Conservation (phyloP, 1,140 invertebrate genomes). For the Lordiphosa mommai region DNA sequence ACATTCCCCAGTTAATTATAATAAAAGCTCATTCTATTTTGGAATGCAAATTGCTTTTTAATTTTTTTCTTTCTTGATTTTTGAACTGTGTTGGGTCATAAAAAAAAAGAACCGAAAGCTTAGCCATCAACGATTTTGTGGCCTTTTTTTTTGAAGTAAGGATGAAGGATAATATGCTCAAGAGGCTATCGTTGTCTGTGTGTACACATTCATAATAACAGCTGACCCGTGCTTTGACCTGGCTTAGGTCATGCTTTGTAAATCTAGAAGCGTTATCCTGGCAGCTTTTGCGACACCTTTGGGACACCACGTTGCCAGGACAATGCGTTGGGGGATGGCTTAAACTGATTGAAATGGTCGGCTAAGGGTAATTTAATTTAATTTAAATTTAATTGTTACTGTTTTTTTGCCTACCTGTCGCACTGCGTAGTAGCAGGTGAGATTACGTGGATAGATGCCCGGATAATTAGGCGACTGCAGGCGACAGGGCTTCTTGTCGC, state of each 20-base stretch:
- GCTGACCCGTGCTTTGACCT: constrained; percentile 26
- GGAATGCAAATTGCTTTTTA: constrained; percentile 72
- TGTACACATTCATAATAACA: constrained; percentile 15
- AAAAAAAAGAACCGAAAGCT: constrained; percentile 15
- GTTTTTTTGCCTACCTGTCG: constrained; percentile 79
- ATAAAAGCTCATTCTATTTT: constrained; percentile 63
- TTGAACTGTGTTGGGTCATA: constrained; percentile 52
- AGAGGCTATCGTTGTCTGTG: background rate
- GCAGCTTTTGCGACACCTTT: constrained; percentile 10
- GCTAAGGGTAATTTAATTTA: constrained; percentile 35
- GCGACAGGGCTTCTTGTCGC: constrained; percentile 91
- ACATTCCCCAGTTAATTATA: constrained; percentile 61
- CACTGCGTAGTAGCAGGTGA: constrained; percentile 93
- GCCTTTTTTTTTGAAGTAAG: constrained; percentile 58
- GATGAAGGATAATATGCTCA: constrained; percentile 7
- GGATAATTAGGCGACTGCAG: constrained; percentile 95
- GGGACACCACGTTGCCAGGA: constrained; percentile 7
- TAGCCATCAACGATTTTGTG: constrained; percentile 17
- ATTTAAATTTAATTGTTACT: constrained; percentile 36
- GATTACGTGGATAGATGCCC: constrained; percentile 92
- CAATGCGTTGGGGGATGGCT: background rate
- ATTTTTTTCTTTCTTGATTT: constrained; percentile 49
- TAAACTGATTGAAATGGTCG: constrained; percentile 7
- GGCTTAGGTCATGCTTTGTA: constrained; percentile 6
- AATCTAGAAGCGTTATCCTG: constrained; percentile 8